phyloP scores from a whole-genome alignment of 1,140 invertebrate genomes.

The Hylyphantes graminicola region DNA sequence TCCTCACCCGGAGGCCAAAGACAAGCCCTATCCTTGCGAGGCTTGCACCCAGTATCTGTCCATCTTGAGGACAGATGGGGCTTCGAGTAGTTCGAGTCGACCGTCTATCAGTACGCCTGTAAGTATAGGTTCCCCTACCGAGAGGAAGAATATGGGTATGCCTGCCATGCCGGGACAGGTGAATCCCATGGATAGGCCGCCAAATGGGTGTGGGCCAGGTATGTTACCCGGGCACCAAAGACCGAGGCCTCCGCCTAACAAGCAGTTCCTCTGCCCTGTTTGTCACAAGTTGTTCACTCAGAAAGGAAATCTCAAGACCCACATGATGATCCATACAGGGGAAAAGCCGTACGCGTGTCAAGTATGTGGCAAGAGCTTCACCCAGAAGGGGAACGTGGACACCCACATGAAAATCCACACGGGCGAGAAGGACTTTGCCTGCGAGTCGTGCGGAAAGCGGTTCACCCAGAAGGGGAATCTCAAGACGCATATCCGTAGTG shows the following conservation, averaged over 20 bases:
- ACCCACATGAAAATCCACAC: constrained; percentile 67
- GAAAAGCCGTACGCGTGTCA: constrained; percentile 69
- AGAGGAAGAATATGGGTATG: constrained; percentile 56
- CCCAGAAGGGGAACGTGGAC: constrained; percentile 66
- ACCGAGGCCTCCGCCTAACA: constrained; percentile 61
- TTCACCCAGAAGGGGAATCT: constrained; percentile 69
- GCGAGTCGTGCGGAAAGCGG: constrained; percentile 63
- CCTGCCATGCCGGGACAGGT: constrained; percentile 31
- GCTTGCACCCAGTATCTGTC: constrained; percentile 62
- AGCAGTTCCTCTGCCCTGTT: constrained; percentile 64
- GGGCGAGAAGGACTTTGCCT: constrained; percentile 64
- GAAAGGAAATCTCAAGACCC: constrained; percentile 70
- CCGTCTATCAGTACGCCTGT: constrained; percentile 50
- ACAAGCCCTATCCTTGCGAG: constrained; percentile 62
- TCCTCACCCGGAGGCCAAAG: constrained; percentile 61
- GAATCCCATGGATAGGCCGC: constrained; percentile 47
- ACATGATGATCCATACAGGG: constrained; percentile 74
- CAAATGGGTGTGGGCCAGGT: constrained; percentile 25
- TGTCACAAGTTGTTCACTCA: constrained; percentile 65
- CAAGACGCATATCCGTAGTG: constrained; percentile 95
- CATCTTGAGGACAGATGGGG: constrained; percentile 58
- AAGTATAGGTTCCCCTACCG: constrained; percentile 55
- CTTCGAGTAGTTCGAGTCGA: constrained; percentile 56
- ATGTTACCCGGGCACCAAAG: constrained; percentile 47
- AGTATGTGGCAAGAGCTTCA: constrained; percentile 65